Evolutionary conservation across 2,797 vertebrate genomes (phyloP), one percentile per base, ranked within the genome.

Genomic region (Babyrousa celebensis): DNA sequence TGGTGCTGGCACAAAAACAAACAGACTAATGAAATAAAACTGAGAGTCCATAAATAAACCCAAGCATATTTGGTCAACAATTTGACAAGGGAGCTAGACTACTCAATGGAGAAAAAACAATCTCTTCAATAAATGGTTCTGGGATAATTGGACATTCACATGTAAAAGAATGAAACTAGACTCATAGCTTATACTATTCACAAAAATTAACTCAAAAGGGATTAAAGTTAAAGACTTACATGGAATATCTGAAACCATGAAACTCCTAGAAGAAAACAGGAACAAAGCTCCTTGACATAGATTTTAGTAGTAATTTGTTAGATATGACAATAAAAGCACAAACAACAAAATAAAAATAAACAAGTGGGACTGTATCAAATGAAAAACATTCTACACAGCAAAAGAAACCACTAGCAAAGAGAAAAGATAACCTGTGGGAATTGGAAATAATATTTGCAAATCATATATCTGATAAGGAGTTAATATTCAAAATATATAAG

Each of bases 351-450:
- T 11, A 48, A 75, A 75, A 75, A 54, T 12, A 75, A 75, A 18
- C 4, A 16, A 48, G 71, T 0, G 0, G 40, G 25, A 27, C 40
- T 27, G 2, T 48, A 17, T 48, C 6, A 48, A 48, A 2, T 17
- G 23, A 17, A 48, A 74, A 7, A 27, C 6, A 23, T 74, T 48
- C 6, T 27, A 25, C 4, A 7, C 71, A 27, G 71, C 71, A 27
- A 25, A 48, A 27, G 25, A 48, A 48, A 48, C 43, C 43, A 48
- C 43, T 48, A 48, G 43, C 43, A 48, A 48, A 48, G 9, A 7
- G 43, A 48, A 48, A 48, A 48, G 43, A 48, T 48, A 48, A 48
- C 9, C 43, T 48, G 43, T 48, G 43, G 43, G 9, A 48, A 48
- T 10, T 48, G 43, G 43, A 48, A 48, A 48, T 48, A 48, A 48